Conservation (phyloP, 2,888 invertebrate genomes). For the Stomorhina lunata region DNA sequence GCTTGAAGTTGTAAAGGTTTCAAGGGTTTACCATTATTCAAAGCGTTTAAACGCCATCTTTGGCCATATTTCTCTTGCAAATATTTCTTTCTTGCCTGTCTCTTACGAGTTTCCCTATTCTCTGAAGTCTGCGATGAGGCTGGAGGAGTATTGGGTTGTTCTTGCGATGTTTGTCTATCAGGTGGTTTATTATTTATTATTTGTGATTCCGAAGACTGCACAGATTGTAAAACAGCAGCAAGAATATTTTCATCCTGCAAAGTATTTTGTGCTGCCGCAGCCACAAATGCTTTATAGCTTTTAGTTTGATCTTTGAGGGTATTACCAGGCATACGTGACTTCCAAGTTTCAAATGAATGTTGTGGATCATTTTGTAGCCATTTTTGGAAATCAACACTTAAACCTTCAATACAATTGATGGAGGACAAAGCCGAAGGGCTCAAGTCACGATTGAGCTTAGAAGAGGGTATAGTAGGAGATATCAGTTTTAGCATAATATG, state of each 20-base stretch:
- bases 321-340: slow-evolving; percentile 82
- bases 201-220: slow-evolving; percentile 64
- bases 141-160: slow-evolving; percentile 55
- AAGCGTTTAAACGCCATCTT: slow-evolving; percentile 82
- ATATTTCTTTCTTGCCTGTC: slow-evolving; percentile 80
- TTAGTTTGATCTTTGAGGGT: slow-evolving; percentile 69
- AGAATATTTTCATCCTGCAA: slow-evolving; percentile 67
- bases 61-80: slow-evolving; percentile 88
- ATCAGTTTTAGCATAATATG: slow-evolving; percentile 93
- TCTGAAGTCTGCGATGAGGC: slow-evolving; percentile 33
- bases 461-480: slow-evolving; percentile 83
- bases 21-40: slow-evolving; percentile 75
- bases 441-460: slow-evolving; percentile 82
- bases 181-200: slow-evolving; percentile 33
- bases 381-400: slow-evolving; percentile 86
- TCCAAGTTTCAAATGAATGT: slow-evolving; percentile 88
- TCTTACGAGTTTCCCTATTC: slow-evolving; percentile 40
- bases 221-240: slow-evolving; percentile 70
- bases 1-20: slow-evolving; percentile 82
- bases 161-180: slow-evolving; percentile 50
- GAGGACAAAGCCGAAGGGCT: slow-evolving; percentile 81
- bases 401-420: slow-evolving; percentile 82
- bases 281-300: slow-evolving; percentile 63
- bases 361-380: slow-evolving; percentile 87
- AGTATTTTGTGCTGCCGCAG: slow-evolving; percentile 56